Percentiles rank a stretch among this genome's conserved stretches.
Evolutionary conservation across 2,113 vertebrate species (phyloP).

Genomic region (Cochlearius cochlearius): DNA sequence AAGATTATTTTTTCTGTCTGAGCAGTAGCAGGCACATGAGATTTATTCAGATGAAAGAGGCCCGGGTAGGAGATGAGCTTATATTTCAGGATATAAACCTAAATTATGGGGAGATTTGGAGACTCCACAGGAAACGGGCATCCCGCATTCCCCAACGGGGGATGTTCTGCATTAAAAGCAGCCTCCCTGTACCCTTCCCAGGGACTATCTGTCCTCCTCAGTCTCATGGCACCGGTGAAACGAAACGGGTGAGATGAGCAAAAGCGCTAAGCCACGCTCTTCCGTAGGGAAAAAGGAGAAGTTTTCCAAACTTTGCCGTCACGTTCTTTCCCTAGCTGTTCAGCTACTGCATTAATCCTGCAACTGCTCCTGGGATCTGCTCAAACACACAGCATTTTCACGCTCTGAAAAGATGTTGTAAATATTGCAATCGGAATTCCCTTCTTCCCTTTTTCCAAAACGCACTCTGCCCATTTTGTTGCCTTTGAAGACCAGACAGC

Average conservation of each 20-base stretch:
- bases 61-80: neutral
- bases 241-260: fast-evolving
- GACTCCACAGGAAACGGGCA: fast-evolving
- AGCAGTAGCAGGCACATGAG: neutral
- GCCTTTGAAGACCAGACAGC: neutral
- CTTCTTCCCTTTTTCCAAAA: neutral
- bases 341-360: neutral
- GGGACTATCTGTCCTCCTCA: neutral
- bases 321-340: fast-evolving
- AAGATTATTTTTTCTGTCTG: neutral
- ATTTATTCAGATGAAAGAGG: neutral
- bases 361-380: neutral
- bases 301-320: neutral
- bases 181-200: neutral
- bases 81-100: neutral
- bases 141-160: neutral
- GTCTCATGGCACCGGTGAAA: fast-evolving
- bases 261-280: fast-evolving
- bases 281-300: neutral
- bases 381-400: neutral
- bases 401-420: fast-evolving
- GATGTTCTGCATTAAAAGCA: neutral
- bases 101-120: neutral
- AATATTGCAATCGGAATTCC: neutral
- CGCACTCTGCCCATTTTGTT: neutral